phyloP scores from a whole-genome alignment of 2,797 vertebrate genomes.

The Lithobates sylvaticus region DNA sequence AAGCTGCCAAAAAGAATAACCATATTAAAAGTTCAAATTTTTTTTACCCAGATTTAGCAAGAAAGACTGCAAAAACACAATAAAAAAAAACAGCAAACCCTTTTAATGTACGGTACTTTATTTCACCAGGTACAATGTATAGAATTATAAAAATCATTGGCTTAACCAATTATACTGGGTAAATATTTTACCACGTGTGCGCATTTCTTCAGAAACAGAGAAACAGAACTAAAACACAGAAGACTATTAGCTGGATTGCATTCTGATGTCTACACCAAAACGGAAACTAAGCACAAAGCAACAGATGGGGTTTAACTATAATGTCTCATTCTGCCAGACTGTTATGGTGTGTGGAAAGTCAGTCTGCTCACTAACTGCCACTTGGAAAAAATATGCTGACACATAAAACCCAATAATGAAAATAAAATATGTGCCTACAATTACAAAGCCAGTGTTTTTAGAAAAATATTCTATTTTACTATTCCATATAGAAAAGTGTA shows the following conservation, averaged over 20 bases:
- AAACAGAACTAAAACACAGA: conserved; percentile 18
- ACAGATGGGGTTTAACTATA: conserved; percentile 52
- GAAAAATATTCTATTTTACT: background rate
- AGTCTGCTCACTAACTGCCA: conserved; percentile 47
- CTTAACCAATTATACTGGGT: too few relatives aligned
- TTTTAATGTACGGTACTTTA: too few relatives aligned
- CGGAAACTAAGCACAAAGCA: conserved; percentile 32
- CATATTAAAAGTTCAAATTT: too few relatives aligned
- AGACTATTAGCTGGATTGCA: conserved; percentile 10
- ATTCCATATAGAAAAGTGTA: background rate
- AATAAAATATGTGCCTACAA: conserved; percentile 23
- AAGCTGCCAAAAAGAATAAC: too few relatives aligned
- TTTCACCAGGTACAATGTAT: too few relatives aligned
- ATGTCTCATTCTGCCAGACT: conserved; percentile 38
- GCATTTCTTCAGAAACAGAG: background rate
- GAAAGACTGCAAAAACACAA: too few relatives aligned
- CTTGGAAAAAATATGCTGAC: conserved; percentile 48
- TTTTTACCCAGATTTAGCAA: too few relatives aligned
- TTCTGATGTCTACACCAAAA: conserved; percentile 18
- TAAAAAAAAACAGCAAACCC: too few relatives aligned
- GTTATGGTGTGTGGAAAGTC: conserved; percentile 40
- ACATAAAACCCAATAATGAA: conserved; percentile 12
- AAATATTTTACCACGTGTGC: background rate
- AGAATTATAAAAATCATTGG: too few relatives aligned
- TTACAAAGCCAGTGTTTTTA: conserved; percentile 8